phyloP scores from a whole-genome alignment of 1,140 invertebrate species.

The Drosophila pallidifrons region DNA sequence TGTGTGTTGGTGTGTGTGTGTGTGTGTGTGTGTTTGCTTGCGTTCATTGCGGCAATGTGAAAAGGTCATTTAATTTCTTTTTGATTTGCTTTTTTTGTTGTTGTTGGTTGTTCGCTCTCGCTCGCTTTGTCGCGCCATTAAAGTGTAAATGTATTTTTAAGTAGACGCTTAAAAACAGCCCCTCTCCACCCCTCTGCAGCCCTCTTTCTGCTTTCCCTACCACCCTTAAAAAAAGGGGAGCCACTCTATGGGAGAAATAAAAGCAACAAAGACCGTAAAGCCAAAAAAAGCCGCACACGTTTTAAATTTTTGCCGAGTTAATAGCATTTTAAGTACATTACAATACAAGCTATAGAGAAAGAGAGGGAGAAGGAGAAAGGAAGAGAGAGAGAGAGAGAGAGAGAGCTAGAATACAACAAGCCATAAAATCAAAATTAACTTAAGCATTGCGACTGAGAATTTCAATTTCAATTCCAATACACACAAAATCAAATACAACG shows the following conservation, averaged over 20 bases:
- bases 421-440: constrained; percentile 52
- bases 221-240: constrained; percentile 8
- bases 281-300: constrained; percentile 80
- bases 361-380: background rate
- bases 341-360: constrained; percentile 14
- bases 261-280: constrained; percentile 67
- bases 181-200: background rate
- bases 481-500: constrained; percentile 21
- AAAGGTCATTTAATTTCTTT: constrained; percentile 84
- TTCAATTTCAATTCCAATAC: constrained; percentile 34
- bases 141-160: constrained; percentile 84
- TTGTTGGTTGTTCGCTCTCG: constrained; percentile 13
- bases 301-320: constrained; percentile 71
- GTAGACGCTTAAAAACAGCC: constrained; percentile 58
- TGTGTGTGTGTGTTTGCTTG: constrained; percentile 19
- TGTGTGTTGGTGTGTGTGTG: constrained; percentile 1
- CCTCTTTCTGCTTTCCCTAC: too few relatives aligned
- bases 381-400: background rate
- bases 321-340: constrained; percentile 81
- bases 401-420: constrained; percentile 17
- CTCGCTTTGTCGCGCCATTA: constrained; percentile 64
- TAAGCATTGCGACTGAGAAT: constrained; percentile 20
- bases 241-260: constrained; percentile 64
- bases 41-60: constrained; percentile 64
- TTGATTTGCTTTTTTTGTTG: constrained; percentile 71